phyloP scores from a whole-genome alignment of 1,140 invertebrate genomes.

The Agrypnia vestita region DNA sequence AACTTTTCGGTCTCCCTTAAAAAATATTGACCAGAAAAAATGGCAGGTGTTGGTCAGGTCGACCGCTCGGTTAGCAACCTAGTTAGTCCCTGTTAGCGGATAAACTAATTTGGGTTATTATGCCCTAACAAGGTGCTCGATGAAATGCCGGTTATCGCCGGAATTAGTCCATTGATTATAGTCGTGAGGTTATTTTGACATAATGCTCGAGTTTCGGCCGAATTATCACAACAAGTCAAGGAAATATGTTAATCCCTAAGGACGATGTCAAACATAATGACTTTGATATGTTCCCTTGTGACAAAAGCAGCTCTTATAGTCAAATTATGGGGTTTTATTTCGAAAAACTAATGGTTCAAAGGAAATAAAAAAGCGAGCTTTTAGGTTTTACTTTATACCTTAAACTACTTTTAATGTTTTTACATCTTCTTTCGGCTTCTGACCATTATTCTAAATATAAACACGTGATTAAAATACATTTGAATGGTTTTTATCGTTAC shows the following conservation, averaged over 20 bases:
- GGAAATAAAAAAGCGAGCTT: no score
- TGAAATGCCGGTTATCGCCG: conserved; percentile 57
- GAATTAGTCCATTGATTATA: conserved; percentile 57
- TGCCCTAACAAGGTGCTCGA: conserved; percentile 57
- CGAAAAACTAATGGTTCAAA: no score
- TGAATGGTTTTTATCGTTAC: no score
- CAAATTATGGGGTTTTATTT: no score
- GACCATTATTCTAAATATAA: no score
- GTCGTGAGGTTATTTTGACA: conserved; percentile 39
- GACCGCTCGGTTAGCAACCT: conserved; percentile 39
- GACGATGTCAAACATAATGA: conserved; percentile 5
- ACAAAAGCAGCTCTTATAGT: neutral
- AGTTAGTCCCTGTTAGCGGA: conserved; percentile 56
- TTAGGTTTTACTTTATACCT: no score
- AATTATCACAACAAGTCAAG: conserved; percentile 7
- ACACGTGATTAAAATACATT: no score
- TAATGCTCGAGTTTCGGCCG: conserved; percentile 21
- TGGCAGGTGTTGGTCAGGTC: conserved; percentile 50
- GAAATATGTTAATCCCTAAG: conserved; percentile 19
- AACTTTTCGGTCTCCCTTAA: conserved; percentile 22
- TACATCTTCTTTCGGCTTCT: no score
- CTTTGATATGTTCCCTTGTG: neutral
- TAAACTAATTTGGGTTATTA: conserved; percentile 61
- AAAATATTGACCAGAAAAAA: conserved; percentile 49
- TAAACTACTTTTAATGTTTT: no score